These are phyloP conservation scores for Chrysodeixis includens DNA, from an alignment of 2,888 invertebrate species.

Conservation along the genomic window DNA sequence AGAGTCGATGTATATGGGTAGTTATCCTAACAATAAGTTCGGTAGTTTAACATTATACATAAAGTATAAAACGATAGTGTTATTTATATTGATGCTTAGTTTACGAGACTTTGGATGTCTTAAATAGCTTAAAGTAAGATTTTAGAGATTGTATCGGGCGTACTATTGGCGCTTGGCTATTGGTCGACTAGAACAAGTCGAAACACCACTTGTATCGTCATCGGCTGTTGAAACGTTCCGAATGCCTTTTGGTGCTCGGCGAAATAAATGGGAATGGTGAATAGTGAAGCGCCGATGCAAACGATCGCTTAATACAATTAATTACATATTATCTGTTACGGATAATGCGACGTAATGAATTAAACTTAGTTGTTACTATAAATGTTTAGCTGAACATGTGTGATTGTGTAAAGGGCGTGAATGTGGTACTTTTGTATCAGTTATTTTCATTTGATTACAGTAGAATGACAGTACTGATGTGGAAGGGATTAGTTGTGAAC, in stretches of 20 bases:
- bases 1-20: constrained; percentile 82
- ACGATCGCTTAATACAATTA: constrained; percentile 77
- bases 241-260: constrained; percentile 21
- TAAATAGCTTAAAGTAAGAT: constrained; percentile 81
- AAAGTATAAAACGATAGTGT: constrained; percentile 85
- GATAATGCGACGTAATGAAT: constrained; percentile 82
- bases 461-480: constrained; percentile 71
- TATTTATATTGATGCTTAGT: constrained; percentile 88
- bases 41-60: constrained; percentile 84
- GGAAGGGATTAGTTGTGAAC: constrained; percentile 37
- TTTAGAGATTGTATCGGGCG: constrained; percentile 80
- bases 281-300: constrained; percentile 82
- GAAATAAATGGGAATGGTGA: constrained; percentile 34
- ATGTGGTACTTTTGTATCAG: constrained; percentile 82
- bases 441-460: constrained; percentile 74
- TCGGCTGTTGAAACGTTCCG: constrained; percentile 26
- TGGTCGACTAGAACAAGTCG: constrained; percentile 46
- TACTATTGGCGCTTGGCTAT: constrained; percentile 84
- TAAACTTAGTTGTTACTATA: constrained; percentile 88
- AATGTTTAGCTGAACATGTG: constrained; percentile 88
- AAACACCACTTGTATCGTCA: constrained; percentile 34
- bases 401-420: constrained; percentile 85
- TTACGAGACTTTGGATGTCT: constrained; percentile 85
- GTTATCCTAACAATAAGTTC: constrained; percentile 79
- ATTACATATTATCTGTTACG: constrained; percentile 84